These are phyloP conservation scores for Anticlea derivata DNA, from an alignment of 2,888 invertebrate genomes.

Conservation along the genomic window DNA sequence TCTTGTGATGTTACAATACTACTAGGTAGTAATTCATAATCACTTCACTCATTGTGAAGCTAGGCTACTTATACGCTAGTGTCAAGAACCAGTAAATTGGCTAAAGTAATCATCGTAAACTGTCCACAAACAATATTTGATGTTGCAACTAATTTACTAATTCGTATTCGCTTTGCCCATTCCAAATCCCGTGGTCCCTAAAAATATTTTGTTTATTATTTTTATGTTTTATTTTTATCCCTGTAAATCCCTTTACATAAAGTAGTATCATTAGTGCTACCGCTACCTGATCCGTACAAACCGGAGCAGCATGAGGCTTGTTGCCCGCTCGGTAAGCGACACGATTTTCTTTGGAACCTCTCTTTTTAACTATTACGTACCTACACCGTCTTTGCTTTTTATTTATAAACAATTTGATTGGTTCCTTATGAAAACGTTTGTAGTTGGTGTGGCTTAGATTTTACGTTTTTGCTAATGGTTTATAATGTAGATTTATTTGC, in stretches of 20 bases:
- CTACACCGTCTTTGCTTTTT: conserved; percentile 29
- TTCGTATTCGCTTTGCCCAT: conserved; percentile 80
- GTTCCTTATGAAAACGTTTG: conserved; percentile 62
- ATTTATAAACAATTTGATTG: conserved; percentile 31
- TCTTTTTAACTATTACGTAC: conserved; percentile 29
- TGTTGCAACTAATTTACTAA: conserved; percentile 83
- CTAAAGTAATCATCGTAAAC: conserved; percentile 61
- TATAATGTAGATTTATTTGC: conserved; percentile 28
- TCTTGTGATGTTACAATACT: conserved; percentile 18
- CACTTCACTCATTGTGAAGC: conserved; percentile 49
- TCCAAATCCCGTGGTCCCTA: conserved; percentile 63
- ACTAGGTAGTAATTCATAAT: conserved; percentile 29
- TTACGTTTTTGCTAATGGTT: conserved; percentile 54
- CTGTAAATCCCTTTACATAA: conserved; percentile 65
- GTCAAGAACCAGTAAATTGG: conserved; percentile 48
- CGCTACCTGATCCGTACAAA: conserved; percentile 93
- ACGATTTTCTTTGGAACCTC: conserved; percentile 55
- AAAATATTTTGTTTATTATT: conserved; percentile 61
- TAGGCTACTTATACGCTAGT: conserved; percentile 32
- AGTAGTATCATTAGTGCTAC: conserved; percentile 90
- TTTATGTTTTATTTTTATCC: conserved; percentile 73
- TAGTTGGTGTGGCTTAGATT: conserved; percentile 70
- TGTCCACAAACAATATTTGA: conserved; percentile 58
- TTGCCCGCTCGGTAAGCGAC: conserved; percentile 92
- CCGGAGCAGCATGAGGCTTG: conserved; percentile 96